These are phyloP conservation scores for Formica selysi DNA, from an alignment of 1,140 invertebrate species.

Conservation along the genomic window DNA sequence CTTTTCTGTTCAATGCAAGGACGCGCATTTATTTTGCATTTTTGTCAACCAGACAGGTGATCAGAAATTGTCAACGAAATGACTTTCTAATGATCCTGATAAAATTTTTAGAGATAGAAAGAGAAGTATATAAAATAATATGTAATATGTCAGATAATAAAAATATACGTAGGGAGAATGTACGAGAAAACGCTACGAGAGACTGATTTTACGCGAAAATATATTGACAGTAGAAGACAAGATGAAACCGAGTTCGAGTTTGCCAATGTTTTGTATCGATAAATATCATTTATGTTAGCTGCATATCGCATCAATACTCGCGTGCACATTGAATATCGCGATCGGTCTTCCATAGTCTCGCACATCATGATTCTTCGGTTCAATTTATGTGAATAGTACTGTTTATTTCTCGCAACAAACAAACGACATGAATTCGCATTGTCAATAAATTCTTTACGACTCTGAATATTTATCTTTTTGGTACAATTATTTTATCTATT, in stretches of 20 bases:
- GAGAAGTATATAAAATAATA: neutral
- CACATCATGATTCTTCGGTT: constrained; percentile 31
- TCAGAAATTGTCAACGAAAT: neutral
- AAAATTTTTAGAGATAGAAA: constrained; percentile 5
- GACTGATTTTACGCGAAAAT: neutral
- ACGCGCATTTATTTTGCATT: constrained; percentile 4
- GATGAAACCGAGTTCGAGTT: neutral
- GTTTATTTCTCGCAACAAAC: constrained; percentile 30
- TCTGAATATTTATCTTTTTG: neutral
- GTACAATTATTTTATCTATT: neutral
- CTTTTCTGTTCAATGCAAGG: neutral
- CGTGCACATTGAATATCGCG: constrained; percentile 38
- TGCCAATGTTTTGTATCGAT: constrained; percentile 3
- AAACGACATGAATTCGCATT: constrained; percentile 24
- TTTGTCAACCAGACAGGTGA: neutral
- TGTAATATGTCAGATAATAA: neutral
- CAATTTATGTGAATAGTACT: constrained; percentile 32
- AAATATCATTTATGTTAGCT: constrained; percentile 41
- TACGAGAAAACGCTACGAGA: too few species aligned
- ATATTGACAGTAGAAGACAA: constrained; percentile 10
- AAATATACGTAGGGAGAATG: neutral
- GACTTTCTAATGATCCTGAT: neutral
- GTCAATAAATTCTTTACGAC: constrained; percentile 27
- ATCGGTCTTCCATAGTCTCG: constrained; percentile 18
- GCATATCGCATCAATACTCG: constrained; percentile 23